A percentile compares a stretch with the other conserved stretches of the same genome.
These are phyloP conservation scores for Rotaria magnacalcarata DNA, from an alignment of 2,888 invertebrate species.

Conservation along the genomic window DNA sequence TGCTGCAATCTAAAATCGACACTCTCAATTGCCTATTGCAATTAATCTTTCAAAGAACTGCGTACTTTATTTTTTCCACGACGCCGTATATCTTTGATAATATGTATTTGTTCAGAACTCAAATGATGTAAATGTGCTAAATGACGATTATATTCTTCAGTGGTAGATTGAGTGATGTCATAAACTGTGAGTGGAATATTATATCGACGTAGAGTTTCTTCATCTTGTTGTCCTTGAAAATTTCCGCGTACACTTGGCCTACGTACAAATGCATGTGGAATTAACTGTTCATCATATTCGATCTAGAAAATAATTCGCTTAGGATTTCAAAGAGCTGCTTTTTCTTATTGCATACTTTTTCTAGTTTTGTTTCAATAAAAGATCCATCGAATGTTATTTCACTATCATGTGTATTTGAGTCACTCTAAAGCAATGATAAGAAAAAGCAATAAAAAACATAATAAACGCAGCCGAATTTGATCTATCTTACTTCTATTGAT, in stretches of 20 bases:
- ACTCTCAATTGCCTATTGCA: neutral
- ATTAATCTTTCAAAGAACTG: neutral
- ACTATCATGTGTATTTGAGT: neutral
- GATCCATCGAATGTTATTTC: neutral
- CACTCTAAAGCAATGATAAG: neutral
- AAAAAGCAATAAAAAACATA: neutral
- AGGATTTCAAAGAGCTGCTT: neutral
- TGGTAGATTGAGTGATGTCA: neutral
- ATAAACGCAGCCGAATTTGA: neutral
- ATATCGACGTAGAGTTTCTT: constrained; percentile 23
- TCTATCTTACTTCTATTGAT: neutral
- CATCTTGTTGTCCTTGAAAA: constrained; percentile 27
- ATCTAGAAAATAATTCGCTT: neutral
- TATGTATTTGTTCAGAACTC: neutral
- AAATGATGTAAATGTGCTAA: neutral
- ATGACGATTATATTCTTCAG: neutral
- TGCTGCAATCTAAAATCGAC: neutral
- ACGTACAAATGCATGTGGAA: neutral
- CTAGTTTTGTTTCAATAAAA: constrained; percentile 15
- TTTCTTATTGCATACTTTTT: neutral
- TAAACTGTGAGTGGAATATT: neutral
- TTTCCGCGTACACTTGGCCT: neutral
- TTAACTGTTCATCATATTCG: neutral
- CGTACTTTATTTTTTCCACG: constrained; percentile 30
- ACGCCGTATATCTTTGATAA: constrained; percentile 20